Conservation (phyloP, 1,140 invertebrate genomes). For the Neocloeon triangulifer region DNA sequence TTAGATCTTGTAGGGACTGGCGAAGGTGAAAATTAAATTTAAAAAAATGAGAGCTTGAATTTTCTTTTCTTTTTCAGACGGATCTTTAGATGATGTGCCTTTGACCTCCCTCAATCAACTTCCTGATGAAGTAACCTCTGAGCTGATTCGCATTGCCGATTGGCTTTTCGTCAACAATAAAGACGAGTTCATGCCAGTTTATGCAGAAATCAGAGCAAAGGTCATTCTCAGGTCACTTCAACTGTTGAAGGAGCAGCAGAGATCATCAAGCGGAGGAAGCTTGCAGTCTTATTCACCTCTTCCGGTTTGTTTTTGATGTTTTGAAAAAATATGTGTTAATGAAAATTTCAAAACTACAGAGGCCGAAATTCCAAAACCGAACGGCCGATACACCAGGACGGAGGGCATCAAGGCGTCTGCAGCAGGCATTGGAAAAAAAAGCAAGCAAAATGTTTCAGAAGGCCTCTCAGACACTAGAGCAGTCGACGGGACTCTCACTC, state of each 20-base stretch:
- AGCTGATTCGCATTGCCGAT: constrained; percentile 53
- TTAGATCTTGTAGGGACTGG: constrained; percentile 66
- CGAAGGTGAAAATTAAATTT: constrained; percentile 33
- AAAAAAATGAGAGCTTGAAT: too few relatives aligned
- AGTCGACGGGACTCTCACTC: constrained; percentile 41
- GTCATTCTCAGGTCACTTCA: constrained; percentile 54
- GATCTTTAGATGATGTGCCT: constrained; percentile 20
- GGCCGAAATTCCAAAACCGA: constrained; percentile 22
- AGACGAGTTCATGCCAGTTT: constrained; percentile 57
- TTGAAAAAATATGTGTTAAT: too few relatives aligned
- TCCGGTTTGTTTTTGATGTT: constrained; percentile 1
- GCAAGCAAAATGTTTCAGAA: constrained; percentile 67
- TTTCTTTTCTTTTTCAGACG: too few relatives aligned
- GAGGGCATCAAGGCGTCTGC: constrained; percentile 29
- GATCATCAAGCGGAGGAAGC: constrained; percentile 44
- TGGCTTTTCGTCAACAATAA: constrained; percentile 65
- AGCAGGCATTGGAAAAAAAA: constrained; percentile 55
- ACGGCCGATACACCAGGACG: constrained; percentile 27
- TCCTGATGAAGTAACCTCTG: constrained; percentile 35
- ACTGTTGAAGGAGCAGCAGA: constrained; percentile 57
- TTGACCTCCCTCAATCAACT: constrained; percentile 28
- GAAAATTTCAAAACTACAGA: constrained; percentile 15
- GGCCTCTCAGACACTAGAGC: constrained; percentile 56
- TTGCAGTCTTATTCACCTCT: constrained; percentile 12
- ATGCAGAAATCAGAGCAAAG: constrained; percentile 49